Conservation (phyloP, 1,140 invertebrate species). For the Andrena cerasifolii region DNA sequence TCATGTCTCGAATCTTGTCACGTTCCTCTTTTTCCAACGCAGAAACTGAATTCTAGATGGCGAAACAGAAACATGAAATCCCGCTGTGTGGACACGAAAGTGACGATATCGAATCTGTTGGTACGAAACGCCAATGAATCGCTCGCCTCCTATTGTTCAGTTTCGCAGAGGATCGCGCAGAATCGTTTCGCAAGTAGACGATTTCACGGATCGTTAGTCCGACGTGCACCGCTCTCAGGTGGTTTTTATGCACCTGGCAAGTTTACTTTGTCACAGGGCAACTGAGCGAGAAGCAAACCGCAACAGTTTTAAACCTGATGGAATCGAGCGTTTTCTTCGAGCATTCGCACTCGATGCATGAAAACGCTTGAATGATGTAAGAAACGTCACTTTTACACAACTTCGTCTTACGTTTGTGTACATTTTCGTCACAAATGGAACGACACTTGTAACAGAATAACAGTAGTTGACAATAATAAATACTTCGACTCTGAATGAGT, state of each 20-base stretch:
- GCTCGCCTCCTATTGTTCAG: neutral
- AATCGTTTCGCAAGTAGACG: conserved; percentile 17
- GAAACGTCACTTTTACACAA: neutral
- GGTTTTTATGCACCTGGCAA: conserved; percentile 11
- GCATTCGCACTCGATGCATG: neutral
- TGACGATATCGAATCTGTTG: neutral
- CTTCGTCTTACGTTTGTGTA: too few species aligned
- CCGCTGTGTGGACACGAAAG: neutral
- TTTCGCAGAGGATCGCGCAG: neutral
- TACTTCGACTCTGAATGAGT: too few species aligned
- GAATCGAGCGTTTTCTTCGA: neutral
- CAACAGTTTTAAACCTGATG: neutral
- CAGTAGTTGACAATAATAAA: too few species aligned
- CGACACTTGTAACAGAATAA: too few species aligned
- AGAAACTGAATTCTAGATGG: too few species aligned
- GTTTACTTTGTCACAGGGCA: conserved; percentile 1
- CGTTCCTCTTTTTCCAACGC: too few species aligned
- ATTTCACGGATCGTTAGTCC: conserved; percentile 21
- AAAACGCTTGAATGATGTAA: neutral
- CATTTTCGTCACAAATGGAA: too few species aligned
- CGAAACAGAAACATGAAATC: too few species aligned
- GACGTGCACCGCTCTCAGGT: neutral
- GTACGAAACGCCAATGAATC: neutral
- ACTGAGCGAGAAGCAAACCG: neutral
- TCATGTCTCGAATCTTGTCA: too few species aligned